Conservation (phyloP, 2,888 invertebrate species). For the Lissocephala sabroskyi region DNA sequence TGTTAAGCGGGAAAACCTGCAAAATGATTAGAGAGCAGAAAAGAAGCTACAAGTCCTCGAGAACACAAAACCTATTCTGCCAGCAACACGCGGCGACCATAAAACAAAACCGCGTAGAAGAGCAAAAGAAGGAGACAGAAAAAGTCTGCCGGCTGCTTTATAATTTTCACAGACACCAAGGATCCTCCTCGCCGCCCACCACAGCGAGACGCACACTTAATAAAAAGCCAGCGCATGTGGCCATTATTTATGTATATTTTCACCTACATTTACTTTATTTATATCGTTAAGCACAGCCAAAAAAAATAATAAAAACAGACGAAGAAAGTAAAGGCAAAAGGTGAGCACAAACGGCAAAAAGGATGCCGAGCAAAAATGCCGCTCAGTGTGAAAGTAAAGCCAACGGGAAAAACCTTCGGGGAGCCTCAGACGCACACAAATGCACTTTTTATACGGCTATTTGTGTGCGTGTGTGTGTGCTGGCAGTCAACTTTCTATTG, state of each 20-base stretch:
- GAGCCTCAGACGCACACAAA: not conserved
- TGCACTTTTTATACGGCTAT: no score
- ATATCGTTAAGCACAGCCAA: not conserved
- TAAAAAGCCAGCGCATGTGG: constrained; percentile 46
- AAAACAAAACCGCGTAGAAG: no score
- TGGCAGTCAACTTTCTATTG: constrained; percentile 17
- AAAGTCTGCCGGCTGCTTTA: constrained; percentile 34
- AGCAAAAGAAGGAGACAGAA: no score
- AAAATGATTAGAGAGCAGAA: no score
- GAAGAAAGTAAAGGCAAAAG: not conserved
- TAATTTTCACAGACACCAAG: constrained; percentile 45
- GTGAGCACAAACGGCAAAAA: no score
- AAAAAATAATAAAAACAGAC: not conserved
- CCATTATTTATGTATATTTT: constrained; percentile 60
- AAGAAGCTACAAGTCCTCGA: no score
- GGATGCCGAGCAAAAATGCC: not conserved
- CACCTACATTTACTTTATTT: constrained; percentile 54
- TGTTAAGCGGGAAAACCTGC: no score
- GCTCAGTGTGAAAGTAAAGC: not conserved
- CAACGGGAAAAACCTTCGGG: not conserved
- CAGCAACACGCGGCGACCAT: no score
- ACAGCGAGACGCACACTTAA: constrained; percentile 30
- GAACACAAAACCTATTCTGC: no score
- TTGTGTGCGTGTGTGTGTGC: not conserved
- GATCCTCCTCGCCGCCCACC: constrained; percentile 10